Evolutionary conservation across 2,888 invertebrate genomes (phyloP), one percentile per base, ranked within the genome.

Genomic region (Eupithecia centaureata): DNA sequence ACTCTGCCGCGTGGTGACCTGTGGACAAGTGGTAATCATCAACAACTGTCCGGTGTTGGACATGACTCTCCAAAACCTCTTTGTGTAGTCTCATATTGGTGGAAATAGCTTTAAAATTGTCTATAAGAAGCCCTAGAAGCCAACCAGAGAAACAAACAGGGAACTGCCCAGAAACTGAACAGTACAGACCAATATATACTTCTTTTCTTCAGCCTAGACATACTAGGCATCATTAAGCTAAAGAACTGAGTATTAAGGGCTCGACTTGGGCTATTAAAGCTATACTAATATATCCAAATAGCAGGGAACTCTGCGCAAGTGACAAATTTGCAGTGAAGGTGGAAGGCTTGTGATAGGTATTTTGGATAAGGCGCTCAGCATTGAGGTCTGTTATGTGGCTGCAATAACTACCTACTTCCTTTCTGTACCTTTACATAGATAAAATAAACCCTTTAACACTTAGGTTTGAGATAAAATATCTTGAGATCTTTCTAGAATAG

Each of bases 1-100:
- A 96, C 94, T 80, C 96, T 95, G 78, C 95, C 94, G 83, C 97
- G 95, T 76, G 95, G 95, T 79, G 95, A 95, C 92, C 96, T 96
- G 85, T 47, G 47, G 12, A 47, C 47, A 47, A 47, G 38, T 38
- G 47, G 47, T 22, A 47, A 47, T 47, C 47, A 47, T 47, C 47
- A 47, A 47, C 18, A 22, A 47, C 22, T 22, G 1, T 47, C 47
- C 22, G 22, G 18, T 42, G 42, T 42, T 38, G 42, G 42, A 42
- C 42, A 42, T 42, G 42, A 18, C n/a, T 10, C 18, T 18, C 42
- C 42, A 47, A 42, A 38, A 42, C 22, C 4, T 22, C 22, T n/a
- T n/a, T 1, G 22, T 18, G 5, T 2, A 10, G 10, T 42, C 42
- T 1, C 18, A 42, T 42, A 10, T 18, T 42, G n/a, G n/a, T 7